Percentiles rank a stretch among this genome's conserved stretches.
These are phyloP conservation scores for Dicyrtoma fusca DNA, from an alignment of 2,888 invertebrate genomes.

Conservation along the genomic window DNA sequence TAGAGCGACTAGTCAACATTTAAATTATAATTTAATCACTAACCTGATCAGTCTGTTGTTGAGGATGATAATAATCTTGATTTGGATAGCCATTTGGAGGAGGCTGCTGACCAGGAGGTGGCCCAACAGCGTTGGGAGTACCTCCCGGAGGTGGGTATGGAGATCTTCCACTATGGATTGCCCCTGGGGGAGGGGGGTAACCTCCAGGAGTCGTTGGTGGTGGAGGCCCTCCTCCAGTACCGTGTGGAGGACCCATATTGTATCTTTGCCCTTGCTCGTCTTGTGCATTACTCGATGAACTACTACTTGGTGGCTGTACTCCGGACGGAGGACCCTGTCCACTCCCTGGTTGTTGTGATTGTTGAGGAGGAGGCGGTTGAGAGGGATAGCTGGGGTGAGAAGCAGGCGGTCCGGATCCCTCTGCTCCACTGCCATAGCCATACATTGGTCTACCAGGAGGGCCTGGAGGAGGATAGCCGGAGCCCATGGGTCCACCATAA, in stretches of 20 bases:
- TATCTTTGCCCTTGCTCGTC: slow-evolving; percentile 40
- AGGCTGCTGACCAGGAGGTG: slow-evolving; percentile 43
- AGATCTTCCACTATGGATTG: slow-evolving; percentile 25
- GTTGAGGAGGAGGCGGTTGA: slow-evolving; percentile 49
- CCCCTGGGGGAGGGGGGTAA: slow-evolving; percentile 72
- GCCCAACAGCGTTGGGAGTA: neutral
- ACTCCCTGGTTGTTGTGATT: slow-evolving; percentile 51
- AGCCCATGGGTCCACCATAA: slow-evolving; percentile 37
- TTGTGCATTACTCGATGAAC: slow-evolving; percentile 29
- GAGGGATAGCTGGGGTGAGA: slow-evolving; percentile 57
- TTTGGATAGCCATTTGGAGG: slow-evolving; percentile 57
- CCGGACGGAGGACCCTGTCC: slow-evolving; percentile 40
- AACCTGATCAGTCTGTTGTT: slow-evolving; percentile 54
- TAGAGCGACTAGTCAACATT: no score
- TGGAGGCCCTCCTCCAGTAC: slow-evolving; percentile 63
- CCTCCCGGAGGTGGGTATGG: slow-evolving; percentile 39
- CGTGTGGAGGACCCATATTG: slow-evolving; percentile 41
- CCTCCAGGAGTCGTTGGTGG: slow-evolving; percentile 75
- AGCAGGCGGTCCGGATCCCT: slow-evolving; percentile 12
- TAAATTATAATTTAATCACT: neutral
- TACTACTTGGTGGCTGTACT: slow-evolving; percentile 36
- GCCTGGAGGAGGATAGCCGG: slow-evolving; percentile 60
- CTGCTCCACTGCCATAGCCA: slow-evolving; percentile 56
- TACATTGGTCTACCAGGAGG: slow-evolving; percentile 59
- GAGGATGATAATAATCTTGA: slow-evolving; percentile 62